These are phyloP conservation scores for Myotis findleyi DNA, from an alignment of 2,797 vertebrate species.

Conservation along the genomic window DNA sequence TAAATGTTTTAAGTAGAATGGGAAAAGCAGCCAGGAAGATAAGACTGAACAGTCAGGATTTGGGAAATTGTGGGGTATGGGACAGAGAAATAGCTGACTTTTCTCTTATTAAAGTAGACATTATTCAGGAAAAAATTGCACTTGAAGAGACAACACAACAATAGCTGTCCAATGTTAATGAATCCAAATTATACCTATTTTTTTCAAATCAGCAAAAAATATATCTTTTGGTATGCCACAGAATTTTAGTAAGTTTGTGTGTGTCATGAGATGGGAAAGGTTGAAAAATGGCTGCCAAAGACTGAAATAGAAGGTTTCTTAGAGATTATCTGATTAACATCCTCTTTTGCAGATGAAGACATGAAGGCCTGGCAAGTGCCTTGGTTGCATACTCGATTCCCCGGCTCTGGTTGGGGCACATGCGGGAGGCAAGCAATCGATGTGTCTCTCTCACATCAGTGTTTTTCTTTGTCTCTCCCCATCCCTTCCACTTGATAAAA, in stretches of 20 bases:
- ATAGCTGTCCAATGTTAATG: not conserved
- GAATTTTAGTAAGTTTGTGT: not conserved
- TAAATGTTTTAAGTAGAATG: not conserved
- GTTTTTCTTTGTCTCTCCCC: too few relatives aligned
- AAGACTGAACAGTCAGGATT: not conserved
- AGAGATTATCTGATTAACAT: not conserved
- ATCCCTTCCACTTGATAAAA: too few relatives aligned
- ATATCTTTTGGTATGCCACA: not conserved
- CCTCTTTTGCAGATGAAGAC: not conserved
- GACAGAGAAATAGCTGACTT: not conserved
- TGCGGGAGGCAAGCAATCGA: too few relatives aligned
- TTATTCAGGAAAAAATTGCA: not conserved
- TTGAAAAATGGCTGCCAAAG: not conserved
- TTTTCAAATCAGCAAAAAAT: not conserved
- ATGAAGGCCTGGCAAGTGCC: not conserved
- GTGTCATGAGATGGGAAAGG: not conserved
- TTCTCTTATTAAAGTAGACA: conserved; percentile 32
- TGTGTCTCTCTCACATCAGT: too few relatives aligned
- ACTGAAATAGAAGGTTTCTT: not conserved
- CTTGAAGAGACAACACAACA: not conserved
- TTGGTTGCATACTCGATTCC: too few relatives aligned
- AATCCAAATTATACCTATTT: not conserved
- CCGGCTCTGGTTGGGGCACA: too few relatives aligned
- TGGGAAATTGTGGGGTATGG: not conserved
- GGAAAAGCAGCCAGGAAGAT: not conserved